phyloP scores from a whole-genome alignment of 2,113 vertebrate genomes.

The Oncorhynchus clarkii region DNA sequence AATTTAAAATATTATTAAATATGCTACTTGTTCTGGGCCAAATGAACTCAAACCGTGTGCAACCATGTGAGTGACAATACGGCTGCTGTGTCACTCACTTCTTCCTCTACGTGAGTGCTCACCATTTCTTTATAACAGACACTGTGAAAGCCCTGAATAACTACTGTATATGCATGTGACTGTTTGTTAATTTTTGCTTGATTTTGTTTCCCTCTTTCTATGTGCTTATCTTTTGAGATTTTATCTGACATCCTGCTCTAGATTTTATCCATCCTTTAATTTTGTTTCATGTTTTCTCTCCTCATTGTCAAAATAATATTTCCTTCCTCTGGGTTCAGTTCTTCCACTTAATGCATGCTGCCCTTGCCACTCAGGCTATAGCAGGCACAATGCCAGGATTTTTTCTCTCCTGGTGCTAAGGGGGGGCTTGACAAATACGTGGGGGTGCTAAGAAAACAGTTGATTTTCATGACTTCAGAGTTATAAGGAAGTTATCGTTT shows the following conservation, averaged over 20 bases:
- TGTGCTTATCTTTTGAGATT: slow-evolving; percentile 11
- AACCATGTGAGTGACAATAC: slow-evolving; percentile 15
- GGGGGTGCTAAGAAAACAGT: too few relatives aligned
- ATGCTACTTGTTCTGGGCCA: slow-evolving; percentile 23
- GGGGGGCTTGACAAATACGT: too few relatives aligned
- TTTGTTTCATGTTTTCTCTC: neutral
- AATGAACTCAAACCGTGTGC: slow-evolving; percentile 29
- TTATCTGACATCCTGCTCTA: too few relatives aligned
- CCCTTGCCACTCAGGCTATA: too few relatives aligned
- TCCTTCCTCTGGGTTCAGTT: slow-evolving; percentile 9
- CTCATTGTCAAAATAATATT: slow-evolving; percentile 21
- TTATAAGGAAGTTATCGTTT: too few relatives aligned
- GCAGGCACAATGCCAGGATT: too few relatives aligned
- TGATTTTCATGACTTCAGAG: too few relatives aligned
- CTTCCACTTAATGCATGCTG: slow-evolving; percentile 11
- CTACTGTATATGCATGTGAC: too few relatives aligned
- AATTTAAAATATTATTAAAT: slow-evolving; percentile 21
- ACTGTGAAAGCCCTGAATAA: too few relatives aligned
- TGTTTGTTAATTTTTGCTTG: neutral
- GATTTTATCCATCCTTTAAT: slow-evolving; percentile 12
- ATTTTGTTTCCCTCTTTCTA: neutral
- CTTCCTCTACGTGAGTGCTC: slow-evolving; percentile 1
- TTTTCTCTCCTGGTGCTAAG: too few relatives aligned
- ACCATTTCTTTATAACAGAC: neutral
- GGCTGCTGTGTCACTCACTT: neutral